Percentiles rank a stretch among this genome's conserved stretches.
Evolutionary conservation across 2,113 vertebrate genomes (phyloP).

Genomic region (Potamarius usumacintae): DNA sequence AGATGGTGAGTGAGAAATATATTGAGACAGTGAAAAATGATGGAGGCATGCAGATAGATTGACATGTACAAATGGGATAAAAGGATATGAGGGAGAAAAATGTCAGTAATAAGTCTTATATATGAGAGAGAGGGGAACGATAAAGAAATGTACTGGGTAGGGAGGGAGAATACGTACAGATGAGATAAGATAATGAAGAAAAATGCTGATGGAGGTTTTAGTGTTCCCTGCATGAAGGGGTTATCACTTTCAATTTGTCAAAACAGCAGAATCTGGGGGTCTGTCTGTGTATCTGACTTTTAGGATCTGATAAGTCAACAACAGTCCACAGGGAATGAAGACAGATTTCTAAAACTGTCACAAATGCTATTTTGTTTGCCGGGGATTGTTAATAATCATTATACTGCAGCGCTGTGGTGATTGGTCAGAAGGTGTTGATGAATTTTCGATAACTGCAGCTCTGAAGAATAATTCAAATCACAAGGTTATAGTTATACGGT

Average conservation of each 20-base stretch:
- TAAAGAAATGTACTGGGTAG: background rate
- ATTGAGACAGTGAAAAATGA: background rate
- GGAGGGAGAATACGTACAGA: background rate
- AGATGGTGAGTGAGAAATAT: background rate
- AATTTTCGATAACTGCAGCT: too few species aligned
- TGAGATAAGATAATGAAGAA: background rate
- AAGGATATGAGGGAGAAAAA: background rate
- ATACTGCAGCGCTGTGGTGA: background rate
- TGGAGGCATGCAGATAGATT: background rate
- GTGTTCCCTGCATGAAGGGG: background rate
- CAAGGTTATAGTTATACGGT: too few species aligned
- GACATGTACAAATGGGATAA: background rate
- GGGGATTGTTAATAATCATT: background rate
- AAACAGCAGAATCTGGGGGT: background rate
- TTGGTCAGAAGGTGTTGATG: too few species aligned
- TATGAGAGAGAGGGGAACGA: background rate
- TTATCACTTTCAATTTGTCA: background rate
- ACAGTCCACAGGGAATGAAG: conserved; percentile 2
- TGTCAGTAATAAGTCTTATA: background rate
- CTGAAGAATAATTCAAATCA: too few species aligned
- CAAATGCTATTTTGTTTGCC: background rate
- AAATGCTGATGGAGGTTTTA: conserved; percentile 22
- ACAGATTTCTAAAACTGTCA: background rate
- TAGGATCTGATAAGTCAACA: background rate
- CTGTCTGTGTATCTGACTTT: background rate